Evolutionary conservation across 2,797 vertebrate genomes (phyloP).

Genomic region (Graptemys geographica): DNA sequence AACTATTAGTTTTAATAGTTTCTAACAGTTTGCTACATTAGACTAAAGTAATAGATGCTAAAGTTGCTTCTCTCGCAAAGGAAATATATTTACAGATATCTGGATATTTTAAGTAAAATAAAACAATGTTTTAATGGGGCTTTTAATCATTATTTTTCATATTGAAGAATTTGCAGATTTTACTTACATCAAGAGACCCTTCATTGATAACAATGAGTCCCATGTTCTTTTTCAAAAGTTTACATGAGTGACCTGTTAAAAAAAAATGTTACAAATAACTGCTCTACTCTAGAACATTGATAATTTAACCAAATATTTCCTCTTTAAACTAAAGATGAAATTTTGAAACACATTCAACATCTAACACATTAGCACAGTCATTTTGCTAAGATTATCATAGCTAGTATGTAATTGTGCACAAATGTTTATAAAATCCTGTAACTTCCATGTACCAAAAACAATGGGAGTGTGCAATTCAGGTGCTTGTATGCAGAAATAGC

Average conservation of each 20-base stretch:
- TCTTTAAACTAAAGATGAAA: background rate
- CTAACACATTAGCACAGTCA: background rate
- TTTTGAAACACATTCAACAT: background rate
- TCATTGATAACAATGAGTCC: conserved; percentile 97
- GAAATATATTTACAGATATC: background rate
- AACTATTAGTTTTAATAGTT: background rate
- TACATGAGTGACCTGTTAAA: conserved; percentile 94
- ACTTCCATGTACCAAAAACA: background rate
- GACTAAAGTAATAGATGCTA: background rate
- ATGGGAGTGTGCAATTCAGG: background rate
- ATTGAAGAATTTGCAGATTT: background rate
- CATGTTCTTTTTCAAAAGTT: conserved; percentile 97
- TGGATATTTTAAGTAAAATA: conserved; percentile 3
- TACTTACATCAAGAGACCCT: conserved; percentile 97
- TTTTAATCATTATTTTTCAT: background rate
- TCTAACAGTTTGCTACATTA: background rate
- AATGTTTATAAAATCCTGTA: background rate
- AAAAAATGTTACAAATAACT: conserved; percentile 38
- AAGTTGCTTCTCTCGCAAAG: background rate
- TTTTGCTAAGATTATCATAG: background rate
- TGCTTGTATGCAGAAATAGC: background rate
- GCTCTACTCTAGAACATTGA: background rate
- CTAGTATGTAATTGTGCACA: background rate
- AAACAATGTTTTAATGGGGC: background rate
- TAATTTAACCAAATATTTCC: background rate